A percentile compares a stretch with the other conserved stretches of the same genome.
Evolutionary conservation across 2,113 vertebrate genomes (phyloP).

Genomic region (Gasterosteus aculeatus): DNA sequence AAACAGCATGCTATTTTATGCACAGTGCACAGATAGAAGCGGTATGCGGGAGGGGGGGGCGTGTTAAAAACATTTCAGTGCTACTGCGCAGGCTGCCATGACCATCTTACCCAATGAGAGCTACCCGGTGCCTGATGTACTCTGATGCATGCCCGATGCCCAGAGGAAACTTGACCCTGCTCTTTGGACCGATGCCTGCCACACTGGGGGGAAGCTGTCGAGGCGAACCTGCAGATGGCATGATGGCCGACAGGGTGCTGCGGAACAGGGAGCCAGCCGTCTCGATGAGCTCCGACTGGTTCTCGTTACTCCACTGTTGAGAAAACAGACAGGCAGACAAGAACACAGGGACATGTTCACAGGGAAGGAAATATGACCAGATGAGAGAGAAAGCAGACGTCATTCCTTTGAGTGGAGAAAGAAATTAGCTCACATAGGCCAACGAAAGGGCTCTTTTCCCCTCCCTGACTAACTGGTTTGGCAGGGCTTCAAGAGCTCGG

Average conservation of each 20-base stretch:
- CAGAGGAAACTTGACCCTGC: conserved; percentile 90
- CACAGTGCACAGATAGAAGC: not conserved
- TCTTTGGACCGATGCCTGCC: conserved; percentile 85
- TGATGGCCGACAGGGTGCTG: conserved; percentile 83
- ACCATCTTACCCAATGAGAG: conserved; percentile 90
- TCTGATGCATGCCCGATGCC: conserved; percentile 92
- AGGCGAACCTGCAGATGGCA: conserved; percentile 85
- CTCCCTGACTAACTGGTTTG: conserved; percentile 74
- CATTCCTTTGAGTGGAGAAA: conserved; percentile 61
- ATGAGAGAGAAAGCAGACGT: conserved; percentile 61
- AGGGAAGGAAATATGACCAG: conserved; percentile 31
- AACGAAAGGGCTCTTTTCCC: conserved; percentile 51
- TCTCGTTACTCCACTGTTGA: conserved; percentile 92
- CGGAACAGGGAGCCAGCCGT: conserved; percentile 87
- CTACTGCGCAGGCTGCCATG: not conserved
- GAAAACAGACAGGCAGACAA: conserved; percentile 19
- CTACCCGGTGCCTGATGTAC: conserved; percentile 90
- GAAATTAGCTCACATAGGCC: conserved; percentile 72
- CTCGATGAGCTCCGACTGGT: conserved; percentile 92
- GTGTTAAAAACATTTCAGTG: not conserved
- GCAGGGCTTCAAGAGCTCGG: conserved; percentile 57
- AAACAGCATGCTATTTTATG: conserved; percentile 20
- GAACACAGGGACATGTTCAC: conserved; percentile 33
- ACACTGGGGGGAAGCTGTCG: conserved; percentile 96
- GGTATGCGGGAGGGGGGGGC: no score